phyloP scores from a whole-genome alignment of 2,797 vertebrate species.

The Coreius guichenoti region DNA sequence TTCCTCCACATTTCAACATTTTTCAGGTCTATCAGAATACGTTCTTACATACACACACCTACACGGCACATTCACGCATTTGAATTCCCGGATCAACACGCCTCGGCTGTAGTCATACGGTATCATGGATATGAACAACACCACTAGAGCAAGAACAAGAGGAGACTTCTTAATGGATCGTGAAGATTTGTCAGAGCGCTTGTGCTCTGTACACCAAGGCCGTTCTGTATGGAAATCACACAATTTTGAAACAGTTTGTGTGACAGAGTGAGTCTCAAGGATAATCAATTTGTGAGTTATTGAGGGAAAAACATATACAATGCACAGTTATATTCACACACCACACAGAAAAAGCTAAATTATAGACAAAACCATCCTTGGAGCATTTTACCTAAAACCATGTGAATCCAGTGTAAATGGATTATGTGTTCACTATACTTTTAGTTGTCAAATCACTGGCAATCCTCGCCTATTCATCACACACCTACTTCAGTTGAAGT shows the following conservation, averaged over 20 bases:
- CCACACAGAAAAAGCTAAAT: background rate
- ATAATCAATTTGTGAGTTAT: slow-evolving; percentile 39
- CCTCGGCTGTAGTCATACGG: slow-evolving; percentile 22
- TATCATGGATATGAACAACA: slow-evolving; percentile 50
- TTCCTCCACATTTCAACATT: slow-evolving; percentile 75
- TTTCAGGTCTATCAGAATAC: slow-evolving; percentile 64
- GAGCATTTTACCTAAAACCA: slow-evolving; percentile 13
- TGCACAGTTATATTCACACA: slow-evolving; percentile 16
- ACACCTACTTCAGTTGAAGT: background rate
- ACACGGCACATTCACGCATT: slow-evolving; percentile 14
- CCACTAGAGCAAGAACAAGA: slow-evolving; percentile 42
- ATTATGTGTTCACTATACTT: slow-evolving; percentile 13
- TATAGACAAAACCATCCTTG: slow-evolving; percentile 12
- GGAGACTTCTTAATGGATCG: slow-evolving; percentile 28
- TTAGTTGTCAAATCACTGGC: slow-evolving; percentile 18
- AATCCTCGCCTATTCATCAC: slow-evolving; percentile 14
- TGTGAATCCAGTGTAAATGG: slow-evolving; percentile 3
- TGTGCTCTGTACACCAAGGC: slow-evolving; percentile 43
- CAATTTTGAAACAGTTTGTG: slow-evolving; percentile 40
- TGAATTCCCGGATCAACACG: slow-evolving; percentile 13
- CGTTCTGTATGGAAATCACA: slow-evolving; percentile 54
- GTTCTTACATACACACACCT: slow-evolving; percentile 51
- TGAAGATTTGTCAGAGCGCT: slow-evolving; percentile 44
- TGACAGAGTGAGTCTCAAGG: slow-evolving; percentile 45
- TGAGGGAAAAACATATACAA: slow-evolving; percentile 31